These are phyloP conservation scores for Poecilia picta DNA, from an alignment of 2,797 vertebrate species.

Conservation along the genomic window DNA sequence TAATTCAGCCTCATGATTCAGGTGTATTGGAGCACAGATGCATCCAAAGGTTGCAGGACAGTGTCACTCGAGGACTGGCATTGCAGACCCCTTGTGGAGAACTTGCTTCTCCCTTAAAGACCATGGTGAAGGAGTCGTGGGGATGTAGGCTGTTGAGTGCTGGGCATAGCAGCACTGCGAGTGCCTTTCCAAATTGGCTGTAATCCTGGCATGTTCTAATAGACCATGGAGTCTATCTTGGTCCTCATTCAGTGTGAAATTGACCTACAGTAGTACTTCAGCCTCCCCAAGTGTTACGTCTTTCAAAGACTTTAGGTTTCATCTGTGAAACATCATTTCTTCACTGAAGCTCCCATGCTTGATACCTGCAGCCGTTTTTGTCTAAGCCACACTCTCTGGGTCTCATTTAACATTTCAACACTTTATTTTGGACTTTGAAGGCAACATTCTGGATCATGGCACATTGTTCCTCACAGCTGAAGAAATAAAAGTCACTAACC, in stretches of 20 bases:
- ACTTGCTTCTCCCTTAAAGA: too few relatives aligned
- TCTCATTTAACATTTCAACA: conserved; percentile 1
- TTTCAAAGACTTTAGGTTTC: neutral
- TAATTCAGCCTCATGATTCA: too few relatives aligned
- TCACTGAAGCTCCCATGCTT: neutral
- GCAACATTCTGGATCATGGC: conserved; percentile 10
- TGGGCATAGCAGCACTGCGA: neutral
- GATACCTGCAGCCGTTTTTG: neutral
- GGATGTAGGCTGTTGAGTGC: too few relatives aligned
- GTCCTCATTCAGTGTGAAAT: neutral
- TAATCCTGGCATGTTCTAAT: neutral
- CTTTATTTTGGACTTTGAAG: conserved; percentile 7
- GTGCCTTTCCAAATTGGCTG: neutral
- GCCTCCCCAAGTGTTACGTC: neutral
- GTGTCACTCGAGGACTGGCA: too few relatives aligned
- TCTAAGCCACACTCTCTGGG: neutral
- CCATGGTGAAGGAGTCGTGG: too few relatives aligned
- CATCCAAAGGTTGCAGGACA: too few relatives aligned
- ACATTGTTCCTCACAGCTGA: conserved; percentile 9
- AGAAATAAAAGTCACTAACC: neutral
- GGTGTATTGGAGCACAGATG: too few relatives aligned
- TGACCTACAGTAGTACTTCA: neutral
- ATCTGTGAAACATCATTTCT: neutral
- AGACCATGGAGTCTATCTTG: neutral
- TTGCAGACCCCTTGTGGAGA: too few relatives aligned